Conservation (phyloP, 1,140 invertebrate genomes). For the Drosophila fuyamai region DNA sequence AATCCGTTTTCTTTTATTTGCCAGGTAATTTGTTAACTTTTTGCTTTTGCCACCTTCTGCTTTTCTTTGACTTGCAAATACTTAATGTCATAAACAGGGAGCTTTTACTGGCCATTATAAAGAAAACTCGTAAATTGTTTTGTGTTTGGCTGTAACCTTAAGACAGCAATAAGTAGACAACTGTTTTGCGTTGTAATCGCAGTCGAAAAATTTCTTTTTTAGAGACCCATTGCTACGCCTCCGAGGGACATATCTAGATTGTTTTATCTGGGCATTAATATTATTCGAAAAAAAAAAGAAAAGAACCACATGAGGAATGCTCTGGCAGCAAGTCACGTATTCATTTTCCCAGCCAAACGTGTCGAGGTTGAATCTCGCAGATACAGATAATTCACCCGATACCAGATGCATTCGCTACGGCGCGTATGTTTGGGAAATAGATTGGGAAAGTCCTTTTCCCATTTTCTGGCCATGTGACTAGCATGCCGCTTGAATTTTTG, state of each 20-base stretch:
- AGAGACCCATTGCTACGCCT: not conserved
- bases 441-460: slow-evolving; percentile 50
- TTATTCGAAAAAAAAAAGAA: not conserved
- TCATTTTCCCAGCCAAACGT: slow-evolving; percentile 10
- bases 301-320: slow-evolving; percentile 8
- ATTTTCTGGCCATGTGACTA: slow-evolving; percentile 30
- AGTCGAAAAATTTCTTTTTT: not conserved
- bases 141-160: not conserved
- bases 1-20: no score
- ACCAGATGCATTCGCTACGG: not conserved
- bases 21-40: not conserved
- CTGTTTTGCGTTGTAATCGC: slow-evolving; percentile 4
- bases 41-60: not conserved
- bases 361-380: slow-evolving; percentile 2
- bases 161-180: not conserved
- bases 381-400: slow-evolving; percentile 8
- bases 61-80: not conserved
- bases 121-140: not conserved
- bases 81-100: not conserved
- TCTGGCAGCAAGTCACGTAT: slow-evolving; percentile 13
- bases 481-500: slow-evolving; percentile 10
- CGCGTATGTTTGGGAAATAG: not conserved
- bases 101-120: not conserved
- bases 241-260: not conserved
- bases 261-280: not conserved